These are phyloP conservation scores for Trichonephila clavata DNA, from an alignment of 1,140 invertebrate genomes.

Conservation along the genomic window DNA sequence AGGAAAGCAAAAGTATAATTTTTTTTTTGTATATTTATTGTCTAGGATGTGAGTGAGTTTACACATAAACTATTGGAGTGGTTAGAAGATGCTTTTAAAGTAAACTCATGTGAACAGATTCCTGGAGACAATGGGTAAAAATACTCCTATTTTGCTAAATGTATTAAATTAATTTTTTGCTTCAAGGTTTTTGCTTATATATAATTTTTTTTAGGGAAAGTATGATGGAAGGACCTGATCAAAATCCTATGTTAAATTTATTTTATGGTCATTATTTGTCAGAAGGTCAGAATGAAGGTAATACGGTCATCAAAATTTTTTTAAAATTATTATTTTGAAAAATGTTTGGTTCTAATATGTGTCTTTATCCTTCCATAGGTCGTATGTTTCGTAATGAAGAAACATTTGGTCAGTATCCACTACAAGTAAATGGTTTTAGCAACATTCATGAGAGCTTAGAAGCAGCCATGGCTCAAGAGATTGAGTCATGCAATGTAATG, in stretches of 20 bases:
- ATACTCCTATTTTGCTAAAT: neutral
- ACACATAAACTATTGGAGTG: conserved; percentile 83
- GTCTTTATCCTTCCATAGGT: conserved; percentile 42
- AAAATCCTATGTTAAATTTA: conserved; percentile 82
- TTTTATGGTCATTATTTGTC: conserved; percentile 83
- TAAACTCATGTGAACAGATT: conserved; percentile 17
- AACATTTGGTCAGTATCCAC: conserved; percentile 82
- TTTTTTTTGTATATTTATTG: neutral
- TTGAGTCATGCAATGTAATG: conserved; percentile 74
- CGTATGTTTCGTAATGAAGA: conserved; percentile 80
- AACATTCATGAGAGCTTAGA: conserved; percentile 82
- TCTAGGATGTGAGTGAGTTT: conserved; percentile 83
- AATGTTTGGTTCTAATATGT: neutral
- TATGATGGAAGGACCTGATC: conserved; percentile 67
- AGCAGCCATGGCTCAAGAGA: conserved; percentile 80
- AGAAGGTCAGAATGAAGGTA: conserved; percentile 82
- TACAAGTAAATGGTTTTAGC: conserved; percentile 82
- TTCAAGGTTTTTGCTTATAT: neutral
- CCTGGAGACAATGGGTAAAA: conserved; percentile 56
- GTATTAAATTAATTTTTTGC: too few relatives aligned
- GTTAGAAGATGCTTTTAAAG: conserved; percentile 83
- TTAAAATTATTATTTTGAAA: neutral
- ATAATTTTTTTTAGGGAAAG: conserved; percentile 41
- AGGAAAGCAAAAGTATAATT: too few relatives aligned
- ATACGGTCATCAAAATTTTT: neutral